Conservation (phyloP, 1,140 invertebrate genomes). For the Anoplophora glabripennis region DNA sequence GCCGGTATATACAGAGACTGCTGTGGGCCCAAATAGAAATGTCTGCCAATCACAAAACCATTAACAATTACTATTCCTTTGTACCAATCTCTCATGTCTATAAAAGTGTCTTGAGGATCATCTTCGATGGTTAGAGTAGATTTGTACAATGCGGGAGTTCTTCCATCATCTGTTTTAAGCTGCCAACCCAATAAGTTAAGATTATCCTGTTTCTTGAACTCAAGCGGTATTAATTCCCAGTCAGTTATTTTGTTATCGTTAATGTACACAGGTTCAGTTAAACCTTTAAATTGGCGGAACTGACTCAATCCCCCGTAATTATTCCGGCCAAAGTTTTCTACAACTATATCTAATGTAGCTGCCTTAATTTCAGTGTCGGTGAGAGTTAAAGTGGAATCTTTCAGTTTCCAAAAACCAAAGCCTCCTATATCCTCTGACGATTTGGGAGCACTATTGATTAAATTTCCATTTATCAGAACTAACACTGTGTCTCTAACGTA, state of each 20-base stretch:
- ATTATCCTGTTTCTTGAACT: constrained; percentile 52
- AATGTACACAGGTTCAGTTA: constrained; percentile 51
- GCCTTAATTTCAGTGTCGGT: constrained; percentile 20
- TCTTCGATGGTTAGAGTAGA: constrained; percentile 6
- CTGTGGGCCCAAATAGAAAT: constrained; percentile 56
- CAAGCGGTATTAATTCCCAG: constrained; percentile 54
- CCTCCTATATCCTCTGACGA: constrained; percentile 39
- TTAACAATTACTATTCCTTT: constrained; percentile 63
- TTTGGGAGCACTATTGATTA: constrained; percentile 43
- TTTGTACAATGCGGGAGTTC: constrained; percentile 44
- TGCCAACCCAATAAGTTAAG: constrained; percentile 25
- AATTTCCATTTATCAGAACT: constrained; percentile 50
- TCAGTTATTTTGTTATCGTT: constrained; percentile 46
- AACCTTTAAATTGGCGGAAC: constrained; percentile 54
- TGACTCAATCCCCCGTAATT: constrained; percentile 53
- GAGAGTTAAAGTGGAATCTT: constrained; percentile 40
- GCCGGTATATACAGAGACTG: constrained; percentile 59
- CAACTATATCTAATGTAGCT: constrained; percentile 55
- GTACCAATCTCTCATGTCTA: constrained; percentile 50
- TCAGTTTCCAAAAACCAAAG: constrained; percentile 52
- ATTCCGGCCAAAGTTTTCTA: constrained; percentile 60
- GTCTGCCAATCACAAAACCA: constrained; percentile 62
- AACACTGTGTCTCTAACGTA: constrained; percentile 55
- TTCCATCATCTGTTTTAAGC: constrained; percentile 1
- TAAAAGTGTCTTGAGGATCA: constrained; percentile 4